Evolutionary conservation across 2,797 vertebrate species (phyloP).

Genomic region (Thaleichthys pacificus): DNA sequence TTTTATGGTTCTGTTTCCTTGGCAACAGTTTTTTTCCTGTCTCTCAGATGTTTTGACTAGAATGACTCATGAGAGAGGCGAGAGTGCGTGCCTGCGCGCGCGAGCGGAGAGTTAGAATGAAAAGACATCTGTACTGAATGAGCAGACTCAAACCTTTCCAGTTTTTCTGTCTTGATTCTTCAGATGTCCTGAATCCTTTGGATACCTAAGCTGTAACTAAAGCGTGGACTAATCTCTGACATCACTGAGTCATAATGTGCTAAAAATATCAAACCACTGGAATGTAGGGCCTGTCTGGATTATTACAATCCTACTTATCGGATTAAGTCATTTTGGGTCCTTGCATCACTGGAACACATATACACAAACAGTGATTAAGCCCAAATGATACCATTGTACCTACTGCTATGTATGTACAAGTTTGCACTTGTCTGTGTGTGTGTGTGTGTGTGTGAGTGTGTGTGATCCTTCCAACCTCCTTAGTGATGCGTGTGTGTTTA

Average conservation of each 20-base stretch:
- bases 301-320: slow-evolving; percentile 57
- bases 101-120: background rate
- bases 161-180: background rate
- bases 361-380: slow-evolving; percentile 17
- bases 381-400: background rate
- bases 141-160: background rate
- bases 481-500: slow-evolving; percentile 29
- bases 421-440: background rate
- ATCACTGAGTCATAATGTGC: slow-evolving; percentile 22
- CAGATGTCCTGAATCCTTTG: slow-evolving; percentile 24
- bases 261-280: slow-evolving; percentile 51
- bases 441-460: background rate
- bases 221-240: slow-evolving; percentile 20
- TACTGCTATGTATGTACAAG: background rate
- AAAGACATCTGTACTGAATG: background rate
- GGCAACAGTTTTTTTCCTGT: background rate
- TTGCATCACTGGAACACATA: slow-evolving; percentile 27
- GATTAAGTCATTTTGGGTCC: slow-evolving; percentile 53
- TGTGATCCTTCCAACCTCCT: slow-evolving; percentile 8
- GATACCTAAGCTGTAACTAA: slow-evolving; percentile 2
- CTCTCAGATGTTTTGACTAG: background rate
- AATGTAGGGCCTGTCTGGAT: slow-evolving; percentile 59
- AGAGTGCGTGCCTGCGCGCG: too few species aligned
- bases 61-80: slow-evolving; percentile 1
- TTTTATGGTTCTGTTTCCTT: background rate